These are phyloP conservation scores for Syndactyla subalaris DNA, from an alignment of 2,797 vertebrate species.

Conservation along the genomic window DNA sequence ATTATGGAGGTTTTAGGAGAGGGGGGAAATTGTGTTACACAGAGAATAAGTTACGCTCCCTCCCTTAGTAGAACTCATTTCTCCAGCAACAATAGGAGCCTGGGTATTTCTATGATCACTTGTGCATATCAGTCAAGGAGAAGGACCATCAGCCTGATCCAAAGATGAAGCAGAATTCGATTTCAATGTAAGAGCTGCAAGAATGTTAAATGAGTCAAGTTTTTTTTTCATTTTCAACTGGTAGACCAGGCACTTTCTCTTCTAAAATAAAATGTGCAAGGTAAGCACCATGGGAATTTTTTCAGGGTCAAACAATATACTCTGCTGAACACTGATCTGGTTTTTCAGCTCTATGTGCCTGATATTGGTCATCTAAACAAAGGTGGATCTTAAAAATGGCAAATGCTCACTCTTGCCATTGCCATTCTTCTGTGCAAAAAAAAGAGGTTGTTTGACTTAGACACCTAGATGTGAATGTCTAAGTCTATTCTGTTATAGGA, in stretches of 20 bases:
- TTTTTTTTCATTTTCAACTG: neutral
- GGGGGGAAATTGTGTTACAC: neutral
- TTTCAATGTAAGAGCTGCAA: neutral
- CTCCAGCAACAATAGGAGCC: neutral
- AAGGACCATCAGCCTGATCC: neutral
- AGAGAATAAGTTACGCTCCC: neutral
- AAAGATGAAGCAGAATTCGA: neutral
- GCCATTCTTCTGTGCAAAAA: neutral
- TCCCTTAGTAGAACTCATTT: neutral
- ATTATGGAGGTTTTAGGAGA: neutral
- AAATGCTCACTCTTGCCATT: neutral
- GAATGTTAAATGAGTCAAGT: neutral
- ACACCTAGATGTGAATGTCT: neutral
- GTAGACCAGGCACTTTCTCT: neutral
- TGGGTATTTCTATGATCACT: neutral
- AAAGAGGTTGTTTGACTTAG: neutral
- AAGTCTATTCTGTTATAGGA: neutral
- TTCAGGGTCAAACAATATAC: neutral
- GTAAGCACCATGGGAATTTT: rapidly evolving
- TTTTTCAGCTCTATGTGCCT: neutral
- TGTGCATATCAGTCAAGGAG: neutral
- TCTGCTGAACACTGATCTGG: neutral
- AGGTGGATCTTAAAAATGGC: neutral
- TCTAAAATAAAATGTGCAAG: neutral
- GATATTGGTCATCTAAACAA: neutral